A percentile compares a stretch with the other conserved stretches of the same genome.
phyloP scores from a whole-genome alignment of 2,113 vertebrate species.

The Eulemur macaco region DNA sequence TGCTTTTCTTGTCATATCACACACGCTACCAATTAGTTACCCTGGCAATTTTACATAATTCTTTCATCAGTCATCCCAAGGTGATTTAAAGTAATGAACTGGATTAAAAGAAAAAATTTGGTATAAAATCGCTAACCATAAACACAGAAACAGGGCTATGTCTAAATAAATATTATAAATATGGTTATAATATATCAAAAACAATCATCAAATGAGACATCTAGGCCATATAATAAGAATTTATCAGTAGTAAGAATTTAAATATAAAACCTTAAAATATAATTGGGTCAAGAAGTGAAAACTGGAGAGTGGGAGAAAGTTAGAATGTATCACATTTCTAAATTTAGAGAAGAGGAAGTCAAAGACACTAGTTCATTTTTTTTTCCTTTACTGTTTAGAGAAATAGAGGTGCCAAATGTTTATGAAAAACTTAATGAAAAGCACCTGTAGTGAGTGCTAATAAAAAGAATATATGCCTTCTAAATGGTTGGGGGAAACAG shows the following conservation, averaged over 20 bases:
- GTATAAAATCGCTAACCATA: neutral
- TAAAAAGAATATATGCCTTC: neutral
- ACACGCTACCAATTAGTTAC: neutral
- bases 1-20: neutral
- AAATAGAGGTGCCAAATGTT: neutral
- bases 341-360: neutral
- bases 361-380: neutral
- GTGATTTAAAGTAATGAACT: neutral
- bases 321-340: neutral
- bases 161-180: conserved; percentile 10
- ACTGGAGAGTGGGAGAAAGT: neutral
- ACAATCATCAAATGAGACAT: neutral
- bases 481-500: neutral
- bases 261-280: neutral
- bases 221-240: neutral
- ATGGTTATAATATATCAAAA: neutral
- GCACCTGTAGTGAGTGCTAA: neutral
- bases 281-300: neutral
- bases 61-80: neutral
- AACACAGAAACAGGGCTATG: neutral
- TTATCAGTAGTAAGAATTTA: neutral
- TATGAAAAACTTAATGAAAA: neutral
- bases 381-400: neutral
- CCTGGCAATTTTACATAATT: neutral
- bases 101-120: neutral